Evolutionary conservation across 2,113 vertebrate species (phyloP), one percentile per base, ranked within the genome.

Genomic region (Triplophysa siluroides): DNA sequence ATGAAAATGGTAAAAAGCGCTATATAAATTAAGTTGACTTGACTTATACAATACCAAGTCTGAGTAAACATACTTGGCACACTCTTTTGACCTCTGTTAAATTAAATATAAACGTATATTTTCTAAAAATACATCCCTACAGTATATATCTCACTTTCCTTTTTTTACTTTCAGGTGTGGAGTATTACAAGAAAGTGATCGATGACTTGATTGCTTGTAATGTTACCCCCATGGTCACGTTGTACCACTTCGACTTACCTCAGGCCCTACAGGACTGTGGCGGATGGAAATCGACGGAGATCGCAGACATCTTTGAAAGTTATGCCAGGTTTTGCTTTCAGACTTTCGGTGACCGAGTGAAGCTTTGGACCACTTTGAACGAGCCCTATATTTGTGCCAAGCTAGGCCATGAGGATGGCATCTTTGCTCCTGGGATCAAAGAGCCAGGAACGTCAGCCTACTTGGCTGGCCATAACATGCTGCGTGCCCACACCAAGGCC

Each of bases 331-430:
- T 95, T 88, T 96, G 93, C 76, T 96, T 96, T 89, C 84, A 86
- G 73, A 92, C 85, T 0, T 96, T 95, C 78, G 94, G 93, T 14
- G 91, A 94, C 83, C 76, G 89, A 4, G 88, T 95, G 60, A 95
- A 93, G 85, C 86, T 93, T 1, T 96, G 95, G 95, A 86, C 95
- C 82, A 94, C 94, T 4, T 83, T 95, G 79, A 95, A 95, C 52
- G 93, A 95, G 70, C 91, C 93, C 0, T 88, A 92, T 11, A 1
- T 91, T 6, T 83, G 89, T 50, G 89, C 93, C 80, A 72, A 89
- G 63, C 3, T 88, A 33, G 88, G 86, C 3, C 90, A 93, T 23
- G 93, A 94, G 54, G 73, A 90, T 0, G 88, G 86, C 33, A 0
- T 68, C 13, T 88, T 92, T 81, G 89, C 92, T 11, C 92, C 93